phyloP scores from a whole-genome alignment of 2,113 vertebrate species.

The Scomber japonicus region DNA sequence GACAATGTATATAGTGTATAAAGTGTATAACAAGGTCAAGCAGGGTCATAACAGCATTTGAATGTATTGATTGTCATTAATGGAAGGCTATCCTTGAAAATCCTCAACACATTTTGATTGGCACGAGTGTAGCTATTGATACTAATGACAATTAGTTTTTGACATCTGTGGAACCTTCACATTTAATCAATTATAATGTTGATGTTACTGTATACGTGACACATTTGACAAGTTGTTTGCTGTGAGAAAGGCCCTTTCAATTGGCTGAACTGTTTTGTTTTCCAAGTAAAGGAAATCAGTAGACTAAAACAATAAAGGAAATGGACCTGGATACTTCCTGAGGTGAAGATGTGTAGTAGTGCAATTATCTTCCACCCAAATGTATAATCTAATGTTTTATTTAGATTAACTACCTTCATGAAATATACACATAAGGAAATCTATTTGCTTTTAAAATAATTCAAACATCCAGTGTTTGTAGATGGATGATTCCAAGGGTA shows the following conservation, averaged over 20 bases:
- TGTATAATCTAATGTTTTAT: neutral
- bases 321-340: too few species aligned
- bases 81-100: neutral
- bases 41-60: neutral
- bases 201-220: neutral
- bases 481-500: neutral
- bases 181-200: neutral
- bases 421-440: neutral
- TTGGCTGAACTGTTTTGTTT: neutral
- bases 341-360: too few species aligned
- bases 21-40: conserved; percentile 1
- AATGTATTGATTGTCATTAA: conserved; percentile 1
- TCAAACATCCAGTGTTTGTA: neutral
- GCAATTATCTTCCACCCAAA: too few species aligned
- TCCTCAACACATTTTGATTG: conserved; percentile 1
- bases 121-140: neutral
- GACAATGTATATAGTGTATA: neutral
- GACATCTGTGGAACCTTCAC: neutral
- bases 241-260: neutral
- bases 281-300: too few species aligned
- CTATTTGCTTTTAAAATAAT: neutral
- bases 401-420: neutral
- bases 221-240: neutral
- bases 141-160: conserved; percentile 1
- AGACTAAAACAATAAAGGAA: too few species aligned